phyloP scores from a whole-genome alignment of 2,113 vertebrate genomes.

The Oryzias javanicus region DNA sequence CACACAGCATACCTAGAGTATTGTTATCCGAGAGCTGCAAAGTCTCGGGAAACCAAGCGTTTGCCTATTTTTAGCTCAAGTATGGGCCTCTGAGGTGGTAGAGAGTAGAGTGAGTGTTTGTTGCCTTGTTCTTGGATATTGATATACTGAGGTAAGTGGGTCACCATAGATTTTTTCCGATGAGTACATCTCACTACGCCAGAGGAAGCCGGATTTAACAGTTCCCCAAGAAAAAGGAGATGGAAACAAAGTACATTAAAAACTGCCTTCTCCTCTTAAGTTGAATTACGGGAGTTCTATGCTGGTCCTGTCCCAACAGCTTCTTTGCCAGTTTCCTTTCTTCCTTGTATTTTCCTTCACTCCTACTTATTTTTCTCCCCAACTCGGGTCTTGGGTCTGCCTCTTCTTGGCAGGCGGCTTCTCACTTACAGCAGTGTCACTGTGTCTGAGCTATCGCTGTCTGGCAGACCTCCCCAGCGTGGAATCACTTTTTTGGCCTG shows the following conservation, averaged over 20 bases:
- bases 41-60: conserved; percentile 29
- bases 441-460: conserved; percentile 67
- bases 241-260: conserved; percentile 49
- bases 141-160: conserved; percentile 66
- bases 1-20: conserved; percentile 15
- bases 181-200: conserved; percentile 44
- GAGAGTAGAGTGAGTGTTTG: conserved; percentile 17
- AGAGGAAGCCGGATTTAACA: conserved; percentile 50
- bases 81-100: conserved; percentile 42
- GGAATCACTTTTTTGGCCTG: conserved; percentile 72
- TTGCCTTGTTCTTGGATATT: conserved; percentile 45
- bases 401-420: conserved; percentile 35
- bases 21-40: conserved; percentile 49
- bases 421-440: conserved; percentile 64
- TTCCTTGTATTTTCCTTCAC: conserved; percentile 5
- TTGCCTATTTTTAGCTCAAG: conserved; percentile 59
- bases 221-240: conserved; percentile 35
- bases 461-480: conserved; percentile 62
- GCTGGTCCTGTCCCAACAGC: neutral
- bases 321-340: conserved; percentile 16
- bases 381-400: conserved; percentile 21
- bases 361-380: conserved; percentile 8
- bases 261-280: conserved; percentile 15
- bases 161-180: conserved; percentile 55
- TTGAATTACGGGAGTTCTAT: conserved; percentile 40